Conservation (phyloP, 2,888 invertebrate species). For the Pegoplata infirma region DNA sequence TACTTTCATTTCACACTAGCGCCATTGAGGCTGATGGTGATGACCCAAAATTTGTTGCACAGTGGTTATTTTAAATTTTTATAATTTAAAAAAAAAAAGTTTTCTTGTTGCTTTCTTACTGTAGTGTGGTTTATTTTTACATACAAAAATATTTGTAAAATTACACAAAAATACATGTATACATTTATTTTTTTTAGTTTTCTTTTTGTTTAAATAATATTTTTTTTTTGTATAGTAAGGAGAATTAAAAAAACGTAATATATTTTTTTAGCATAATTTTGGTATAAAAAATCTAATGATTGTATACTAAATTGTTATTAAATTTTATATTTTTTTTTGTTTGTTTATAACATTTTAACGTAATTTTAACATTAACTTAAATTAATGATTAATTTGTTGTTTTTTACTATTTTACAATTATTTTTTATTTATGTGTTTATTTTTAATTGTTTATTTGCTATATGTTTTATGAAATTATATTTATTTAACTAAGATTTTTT, state of each 20-base stretch:
- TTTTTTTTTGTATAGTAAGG: neutral
- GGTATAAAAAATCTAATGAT: constrained; percentile 36
- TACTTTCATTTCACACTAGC: too few relatives aligned
- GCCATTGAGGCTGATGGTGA: too few relatives aligned
- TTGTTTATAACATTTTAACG: constrained; percentile 23
- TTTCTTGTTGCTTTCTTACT: constrained; percentile 11
- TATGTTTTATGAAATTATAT: constrained; percentile 6
- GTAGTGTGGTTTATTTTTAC: constrained; percentile 26
- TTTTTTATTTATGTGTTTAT: too few relatives aligned
- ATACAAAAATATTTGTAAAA: constrained; percentile 52
- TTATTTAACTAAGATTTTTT: constrained; percentile 1
- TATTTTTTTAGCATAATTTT: neutral
- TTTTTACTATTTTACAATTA: constrained; percentile 9
- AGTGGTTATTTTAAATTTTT: too few relatives aligned
- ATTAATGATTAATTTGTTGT: neutral
- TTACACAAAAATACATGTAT: constrained; percentile 53
- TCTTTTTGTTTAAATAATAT: neutral
- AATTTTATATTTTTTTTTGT: neutral
- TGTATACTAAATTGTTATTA: constrained; percentile 2
- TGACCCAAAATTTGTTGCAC: too few relatives aligned
- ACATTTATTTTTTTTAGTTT: constrained; percentile 30
- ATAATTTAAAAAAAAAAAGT: neutral
- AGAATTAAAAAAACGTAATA: neutral
- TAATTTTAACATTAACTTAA: constrained; percentile 8
- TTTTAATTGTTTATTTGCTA: constrained; percentile 15